Evolutionary conservation across 2,888 invertebrate species (phyloP).

Genomic region (Macroteleia sp.): DNA sequence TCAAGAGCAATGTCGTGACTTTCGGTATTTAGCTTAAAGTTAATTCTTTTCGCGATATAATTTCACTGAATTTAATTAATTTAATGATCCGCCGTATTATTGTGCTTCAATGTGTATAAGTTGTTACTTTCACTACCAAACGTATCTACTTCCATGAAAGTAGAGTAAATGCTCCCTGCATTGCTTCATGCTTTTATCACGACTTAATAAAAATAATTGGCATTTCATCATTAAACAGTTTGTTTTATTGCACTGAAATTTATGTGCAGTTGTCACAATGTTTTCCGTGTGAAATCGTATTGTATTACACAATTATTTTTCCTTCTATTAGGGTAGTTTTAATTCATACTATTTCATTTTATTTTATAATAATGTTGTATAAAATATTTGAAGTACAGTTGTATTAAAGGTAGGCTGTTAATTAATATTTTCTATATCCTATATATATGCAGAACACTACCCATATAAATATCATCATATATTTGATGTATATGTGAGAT

Average conservation of each 20-base stretch:
- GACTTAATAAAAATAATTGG: constrained; percentile 38
- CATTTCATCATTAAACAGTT: constrained; percentile 32
- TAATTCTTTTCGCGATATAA: constrained; percentile 21
- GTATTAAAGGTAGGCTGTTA: too few species aligned
- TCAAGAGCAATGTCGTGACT: constrained; percentile 17
- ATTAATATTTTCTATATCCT: too few species aligned
- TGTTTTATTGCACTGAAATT: constrained; percentile 19
- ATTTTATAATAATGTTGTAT: too few species aligned
- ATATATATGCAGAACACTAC: too few species aligned
- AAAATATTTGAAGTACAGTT: too few species aligned
- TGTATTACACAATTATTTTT: background rate
- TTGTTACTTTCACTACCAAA: constrained; percentile 46
- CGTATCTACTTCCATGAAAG: constrained; percentile 28
- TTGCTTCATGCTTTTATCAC: constrained; percentile 40
- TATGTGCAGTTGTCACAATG: constrained; percentile 14
- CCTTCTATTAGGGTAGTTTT: too few species aligned
- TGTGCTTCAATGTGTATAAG: background rate
- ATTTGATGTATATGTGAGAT: too few species aligned
- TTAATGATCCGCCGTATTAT: constrained; percentile 27
- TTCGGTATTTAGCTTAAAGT: constrained; percentile 11
- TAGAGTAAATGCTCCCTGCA: constrained; percentile 16
- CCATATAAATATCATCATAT: too few species aligned
- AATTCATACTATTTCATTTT: too few species aligned
- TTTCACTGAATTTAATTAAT: constrained; percentile 39
- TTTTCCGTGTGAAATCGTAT: constrained; percentile 23